Evolutionary conservation across 1,140 invertebrate genomes (phyloP), one percentile per base, ranked within the genome.

Genomic region (Drosophila navojoa): DNA sequence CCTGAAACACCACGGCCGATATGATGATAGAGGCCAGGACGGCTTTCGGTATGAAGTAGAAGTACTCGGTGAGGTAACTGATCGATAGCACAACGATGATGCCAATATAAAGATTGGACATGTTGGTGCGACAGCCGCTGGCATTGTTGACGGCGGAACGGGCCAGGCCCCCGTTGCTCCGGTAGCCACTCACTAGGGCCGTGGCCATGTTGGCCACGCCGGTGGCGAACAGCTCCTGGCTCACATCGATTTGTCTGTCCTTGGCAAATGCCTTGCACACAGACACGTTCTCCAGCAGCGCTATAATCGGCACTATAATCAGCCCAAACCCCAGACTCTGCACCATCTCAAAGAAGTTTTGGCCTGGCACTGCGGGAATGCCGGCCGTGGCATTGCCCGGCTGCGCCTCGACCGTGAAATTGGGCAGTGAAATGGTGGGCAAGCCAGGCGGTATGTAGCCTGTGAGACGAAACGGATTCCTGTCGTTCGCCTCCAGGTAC

Each of bases 91-190:
- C 90, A 1, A 97, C 96, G 45, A 97, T 93, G 9, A 94, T 76
- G 57, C 96, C 96, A 94, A 92, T 91, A 13, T 91, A 91, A 10
- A 98, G 81, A 11, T 97, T 97, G 29, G 96, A 96, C 60, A 98
- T 91, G 0, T 97, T 96, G n/a, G 97, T 98, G 79, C 95, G 94
- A 0, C 98, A 97, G 11, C 98, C 98, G 81, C 96, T 97, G 57
- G 96, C 95, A 90, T 98, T 97, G 90, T 98, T 97, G 0, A 99
- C 97, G 25, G 98, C 98, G 76, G 97, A 91, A 70, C 97, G 94
- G 7, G 96, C 96, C 25, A 98, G 93, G 16, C 96, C 97, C 35
- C 97, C 98, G 19, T 97, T 96, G 5, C 96, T 95, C 9, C 98
- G 98, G 91, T 96, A 97, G 0, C 96, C 93, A 92, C 95, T 95